Evolutionary conservation across 92 coral and sea anemone genomes (phyloP).

Genomic region (Heteractis magnifica): DNA sequence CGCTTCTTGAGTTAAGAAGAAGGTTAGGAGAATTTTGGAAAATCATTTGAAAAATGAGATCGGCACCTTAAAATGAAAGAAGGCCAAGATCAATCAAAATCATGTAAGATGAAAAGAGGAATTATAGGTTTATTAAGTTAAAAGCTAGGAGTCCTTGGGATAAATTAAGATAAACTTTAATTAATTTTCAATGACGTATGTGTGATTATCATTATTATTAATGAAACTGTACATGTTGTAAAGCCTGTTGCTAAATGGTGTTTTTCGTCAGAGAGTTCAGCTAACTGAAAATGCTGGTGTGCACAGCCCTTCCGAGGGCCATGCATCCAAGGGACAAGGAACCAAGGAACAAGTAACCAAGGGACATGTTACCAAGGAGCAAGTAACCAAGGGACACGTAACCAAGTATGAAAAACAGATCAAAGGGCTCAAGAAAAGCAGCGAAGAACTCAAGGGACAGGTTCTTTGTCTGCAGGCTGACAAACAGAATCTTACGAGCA

Average conservation of each 20-base stretch:
- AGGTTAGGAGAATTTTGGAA: too few relatives aligned
- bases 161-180: too few relatives aligned
- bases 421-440: not conserved
- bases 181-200: too few relatives aligned
- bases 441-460: constrained; percentile 1
- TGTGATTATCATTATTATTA: too few relatives aligned
- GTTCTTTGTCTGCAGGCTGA: not conserved
- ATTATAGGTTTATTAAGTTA: too few relatives aligned
- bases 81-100: not conserved
- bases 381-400: not conserved
- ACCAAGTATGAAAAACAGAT: not conserved
- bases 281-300: not conserved
- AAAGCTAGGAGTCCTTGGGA: too few relatives aligned
- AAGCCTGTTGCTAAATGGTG: too few relatives aligned
- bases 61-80: not conserved
- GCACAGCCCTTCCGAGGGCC: not conserved
- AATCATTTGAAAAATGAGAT: not conserved
- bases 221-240: too few relatives aligned
- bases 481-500: not conserved
- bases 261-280: not conserved
- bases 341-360: not conserved
- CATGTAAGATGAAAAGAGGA: not conserved
- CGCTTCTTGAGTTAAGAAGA: too few relatives aligned
- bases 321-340: not conserved
- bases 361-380: not conserved